phyloP scores from a whole-genome alignment of 1,140 invertebrate species.

The Helicoverpa zea region DNA sequence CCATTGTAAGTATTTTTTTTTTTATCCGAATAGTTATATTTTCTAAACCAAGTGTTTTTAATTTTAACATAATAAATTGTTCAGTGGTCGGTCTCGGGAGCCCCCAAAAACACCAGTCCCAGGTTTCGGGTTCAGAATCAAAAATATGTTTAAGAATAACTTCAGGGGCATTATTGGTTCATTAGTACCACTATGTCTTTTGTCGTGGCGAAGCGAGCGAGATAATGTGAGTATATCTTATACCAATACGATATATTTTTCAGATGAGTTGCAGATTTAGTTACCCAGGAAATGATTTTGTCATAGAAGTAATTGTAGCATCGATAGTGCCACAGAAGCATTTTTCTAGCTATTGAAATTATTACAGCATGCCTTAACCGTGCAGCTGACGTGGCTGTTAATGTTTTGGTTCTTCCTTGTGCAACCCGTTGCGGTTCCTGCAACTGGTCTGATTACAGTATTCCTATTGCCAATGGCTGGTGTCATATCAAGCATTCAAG shows the following conservation, averaged over 20 bases:
- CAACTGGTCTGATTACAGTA: slow-evolving; percentile 64
- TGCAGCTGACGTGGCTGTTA: slow-evolving; percentile 66
- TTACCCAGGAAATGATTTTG: no score
- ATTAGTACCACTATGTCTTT: neutral
- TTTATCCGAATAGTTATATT: no score
- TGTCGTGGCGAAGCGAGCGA: neutral
- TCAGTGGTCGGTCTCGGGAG: no score
- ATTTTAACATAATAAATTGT: no score
- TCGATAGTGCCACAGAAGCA: no score
- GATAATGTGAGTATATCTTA: neutral
- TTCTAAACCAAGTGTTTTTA: no score
- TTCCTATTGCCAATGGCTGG: slow-evolving; percentile 73
- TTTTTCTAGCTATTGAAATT: neutral
- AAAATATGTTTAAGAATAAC: neutral
- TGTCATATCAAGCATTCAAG: slow-evolving; percentile 51
- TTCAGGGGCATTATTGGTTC: neutral
- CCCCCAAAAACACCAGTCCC: neutral
- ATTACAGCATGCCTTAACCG: slow-evolving; percentile 63
- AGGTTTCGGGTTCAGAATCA: neutral
- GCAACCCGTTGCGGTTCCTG: slow-evolving; percentile 66
- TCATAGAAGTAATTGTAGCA: no score
- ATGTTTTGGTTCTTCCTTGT: slow-evolving; percentile 68
- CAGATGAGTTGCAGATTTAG: no score
- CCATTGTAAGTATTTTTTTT: slow-evolving; percentile 7
- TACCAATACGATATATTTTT: no score